Percentiles rank a stretch among this genome's conserved stretches.
Conservation (phyloP, 2,797 vertebrate species). For the Gymnothorax reevesii region DNA sequence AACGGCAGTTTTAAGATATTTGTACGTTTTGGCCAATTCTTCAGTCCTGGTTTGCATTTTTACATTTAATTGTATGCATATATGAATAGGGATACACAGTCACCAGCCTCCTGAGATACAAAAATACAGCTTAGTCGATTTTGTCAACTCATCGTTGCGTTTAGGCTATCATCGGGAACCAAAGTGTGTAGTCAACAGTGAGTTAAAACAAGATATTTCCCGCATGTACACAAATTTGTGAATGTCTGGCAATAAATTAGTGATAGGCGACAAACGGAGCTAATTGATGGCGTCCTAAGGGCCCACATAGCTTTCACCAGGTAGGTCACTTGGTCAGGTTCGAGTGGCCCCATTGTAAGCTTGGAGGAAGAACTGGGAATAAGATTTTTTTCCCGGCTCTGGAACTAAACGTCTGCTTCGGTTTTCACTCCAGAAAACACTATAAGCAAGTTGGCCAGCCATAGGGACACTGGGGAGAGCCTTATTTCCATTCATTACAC, state of each 20-base stretch:
- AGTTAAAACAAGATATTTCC: background rate
- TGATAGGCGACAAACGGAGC: background rate
- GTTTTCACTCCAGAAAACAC: background rate
- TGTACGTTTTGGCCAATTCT: background rate
- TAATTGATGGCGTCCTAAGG: constrained; percentile 27
- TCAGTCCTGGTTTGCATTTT: background rate
- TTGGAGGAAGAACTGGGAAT: too few species aligned
- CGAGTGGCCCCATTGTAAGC: too few species aligned
- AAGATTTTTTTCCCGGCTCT: too few species aligned
- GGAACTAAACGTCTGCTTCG: background rate
- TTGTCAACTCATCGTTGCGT: background rate
- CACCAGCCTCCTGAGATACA: constrained; percentile 70
- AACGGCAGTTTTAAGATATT: background rate
- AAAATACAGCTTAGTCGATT: constrained; percentile 51
- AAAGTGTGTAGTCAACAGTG: background rate
- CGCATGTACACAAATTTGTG: background rate
- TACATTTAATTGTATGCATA: background rate
- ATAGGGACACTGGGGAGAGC: background rate
- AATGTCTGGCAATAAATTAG: background rate
- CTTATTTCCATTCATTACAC: constrained; percentile 18
- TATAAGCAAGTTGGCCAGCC: background rate
- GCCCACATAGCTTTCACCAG: background rate
- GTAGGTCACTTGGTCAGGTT: too few species aligned
- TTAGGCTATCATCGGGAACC: background rate
- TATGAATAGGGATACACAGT: constrained; percentile 63